Evolutionary conservation across 2,888 invertebrate species (phyloP).

Genomic region (Nomada flava): DNA sequence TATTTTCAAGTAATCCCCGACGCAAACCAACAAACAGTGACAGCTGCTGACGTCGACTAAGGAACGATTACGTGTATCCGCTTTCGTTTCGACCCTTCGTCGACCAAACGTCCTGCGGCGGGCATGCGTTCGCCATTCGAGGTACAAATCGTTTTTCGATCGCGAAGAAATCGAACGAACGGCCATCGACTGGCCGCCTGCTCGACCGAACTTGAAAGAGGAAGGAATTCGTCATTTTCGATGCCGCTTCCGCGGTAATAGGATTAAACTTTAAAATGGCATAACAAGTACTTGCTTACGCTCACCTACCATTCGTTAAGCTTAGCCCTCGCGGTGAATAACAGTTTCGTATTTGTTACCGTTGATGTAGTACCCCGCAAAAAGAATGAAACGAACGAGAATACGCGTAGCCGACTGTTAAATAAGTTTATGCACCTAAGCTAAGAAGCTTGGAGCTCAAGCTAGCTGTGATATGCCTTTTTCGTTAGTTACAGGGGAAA

Average conservation of each 20-base stretch:
- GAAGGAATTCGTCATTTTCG: slow-evolving; percentile 6
- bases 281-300: slow-evolving; percentile 31
- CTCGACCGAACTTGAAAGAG: slow-evolving; percentile 31
- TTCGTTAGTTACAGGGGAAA: not conserved
- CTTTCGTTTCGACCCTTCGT: slow-evolving; percentile 64
- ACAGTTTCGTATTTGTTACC: slow-evolving; percentile 9
- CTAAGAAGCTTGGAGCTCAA: not conserved
- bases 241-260: slow-evolving; percentile 23
- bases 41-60: slow-evolving; percentile 80
- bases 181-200: not conserved
- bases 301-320: slow-evolving; percentile 27
- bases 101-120: slow-evolving; percentile 32
- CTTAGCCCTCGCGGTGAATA: slow-evolving; percentile 11
- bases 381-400: not conserved
- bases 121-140: slow-evolving; percentile 15
- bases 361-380: slow-evolving; percentile 12
- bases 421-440: not conserved
- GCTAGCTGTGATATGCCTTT: not conserved
- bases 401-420: not conserved
- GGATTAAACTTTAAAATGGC: slow-evolving; percentile 37
- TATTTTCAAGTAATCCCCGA: slow-evolving; percentile 82
- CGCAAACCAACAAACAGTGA: slow-evolving; percentile 82
- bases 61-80: slow-evolving; percentile 64
- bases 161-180: slow-evolving; percentile 10
- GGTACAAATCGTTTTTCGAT: slow-evolving; percentile 53